Percentiles rank a stretch among this genome's conserved stretches.
Conservation (phyloP, 2,888 invertebrate genomes). For the Anthophora plumipes region DNA sequence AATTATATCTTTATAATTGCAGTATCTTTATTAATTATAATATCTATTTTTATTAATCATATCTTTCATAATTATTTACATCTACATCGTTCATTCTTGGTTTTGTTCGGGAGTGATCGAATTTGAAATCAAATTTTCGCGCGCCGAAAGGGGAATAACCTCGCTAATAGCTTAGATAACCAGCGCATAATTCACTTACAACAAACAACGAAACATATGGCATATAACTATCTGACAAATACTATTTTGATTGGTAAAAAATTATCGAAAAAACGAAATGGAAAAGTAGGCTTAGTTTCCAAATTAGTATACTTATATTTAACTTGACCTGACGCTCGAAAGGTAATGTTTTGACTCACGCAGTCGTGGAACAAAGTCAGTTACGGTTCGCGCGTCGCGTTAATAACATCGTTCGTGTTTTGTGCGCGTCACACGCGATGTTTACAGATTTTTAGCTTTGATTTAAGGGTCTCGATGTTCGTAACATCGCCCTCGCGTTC, state of each 20-base stretch:
- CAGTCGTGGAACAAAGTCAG: background rate
- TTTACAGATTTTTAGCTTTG: constrained; percentile 9
- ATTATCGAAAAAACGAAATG: background rate
- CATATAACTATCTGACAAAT: background rate
- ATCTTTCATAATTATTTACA: background rate
- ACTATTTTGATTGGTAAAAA: background rate
- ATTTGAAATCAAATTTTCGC: background rate
- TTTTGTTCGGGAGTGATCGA: background rate
- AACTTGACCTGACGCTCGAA: background rate
- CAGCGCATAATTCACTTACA: background rate
- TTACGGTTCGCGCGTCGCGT: background rate
- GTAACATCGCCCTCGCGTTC: background rate
- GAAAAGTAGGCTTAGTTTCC: background rate
- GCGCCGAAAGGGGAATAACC: background rate
- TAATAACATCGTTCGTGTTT: background rate
- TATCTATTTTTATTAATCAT: too few relatives aligned
- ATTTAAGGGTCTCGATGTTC: constrained; percentile 1
- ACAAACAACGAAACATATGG: background rate
- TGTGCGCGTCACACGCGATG: background rate
- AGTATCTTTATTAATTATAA: too few relatives aligned
- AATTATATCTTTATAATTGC: background rate
- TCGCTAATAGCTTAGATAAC: background rate
- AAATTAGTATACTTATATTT: background rate
- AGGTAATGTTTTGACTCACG: background rate
- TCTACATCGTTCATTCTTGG: background rate